Evolutionary conservation across 2,888 invertebrate species (phyloP).

Genomic region (Scaptomyza caliginosa): DNA sequence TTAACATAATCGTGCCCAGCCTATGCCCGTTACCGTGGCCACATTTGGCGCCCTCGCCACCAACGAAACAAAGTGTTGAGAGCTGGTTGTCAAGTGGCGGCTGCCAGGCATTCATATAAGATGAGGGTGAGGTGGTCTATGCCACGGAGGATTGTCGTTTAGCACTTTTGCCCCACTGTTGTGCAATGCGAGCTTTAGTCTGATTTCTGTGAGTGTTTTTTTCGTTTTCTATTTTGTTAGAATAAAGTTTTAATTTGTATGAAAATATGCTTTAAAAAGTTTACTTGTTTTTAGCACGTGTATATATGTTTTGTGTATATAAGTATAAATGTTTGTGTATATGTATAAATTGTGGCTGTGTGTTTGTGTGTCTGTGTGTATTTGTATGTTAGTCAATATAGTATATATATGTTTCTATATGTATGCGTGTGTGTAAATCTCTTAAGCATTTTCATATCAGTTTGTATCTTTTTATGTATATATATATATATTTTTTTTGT

Average conservation of each 20-base stretch:
- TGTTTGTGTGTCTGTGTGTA: conserved; percentile 15
- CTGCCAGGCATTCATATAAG: conserved; percentile 54
- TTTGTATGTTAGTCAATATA: conserved; percentile 10
- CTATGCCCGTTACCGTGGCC: conserved; percentile 27
- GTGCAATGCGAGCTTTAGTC: conserved; percentile 65
- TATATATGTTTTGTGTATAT: conserved; percentile 18
- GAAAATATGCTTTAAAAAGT: conserved; percentile 65
- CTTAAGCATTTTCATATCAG: conserved; percentile 45
- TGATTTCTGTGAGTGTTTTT: conserved; percentile 6
- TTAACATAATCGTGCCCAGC: conserved; percentile 75
- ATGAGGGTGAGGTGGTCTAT: conserved; percentile 17
- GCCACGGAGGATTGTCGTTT: conserved; percentile 42
- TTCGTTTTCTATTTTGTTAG: conserved; percentile 16
- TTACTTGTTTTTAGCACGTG: conserved; percentile 37
- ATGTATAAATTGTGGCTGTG: conserved; percentile 3
- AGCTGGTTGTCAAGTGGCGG: conserved; percentile 72
- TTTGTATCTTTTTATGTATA: conserved; percentile 19
- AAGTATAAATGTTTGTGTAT: conserved; percentile 17
- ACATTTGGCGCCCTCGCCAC: conserved; percentile 49
- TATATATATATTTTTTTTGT: conserved; percentile 61
- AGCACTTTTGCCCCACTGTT: conserved; percentile 50
- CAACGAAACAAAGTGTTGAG: conserved; percentile 66
- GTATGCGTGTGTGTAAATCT: conserved; percentile 37
- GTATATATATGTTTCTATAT: conserved; percentile 12
- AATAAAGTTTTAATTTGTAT: conserved; percentile 58